These are phyloP conservation scores for Acanthiza pusilla DNA, from an alignment of 2,797 vertebrate genomes.

Conservation along the genomic window DNA sequence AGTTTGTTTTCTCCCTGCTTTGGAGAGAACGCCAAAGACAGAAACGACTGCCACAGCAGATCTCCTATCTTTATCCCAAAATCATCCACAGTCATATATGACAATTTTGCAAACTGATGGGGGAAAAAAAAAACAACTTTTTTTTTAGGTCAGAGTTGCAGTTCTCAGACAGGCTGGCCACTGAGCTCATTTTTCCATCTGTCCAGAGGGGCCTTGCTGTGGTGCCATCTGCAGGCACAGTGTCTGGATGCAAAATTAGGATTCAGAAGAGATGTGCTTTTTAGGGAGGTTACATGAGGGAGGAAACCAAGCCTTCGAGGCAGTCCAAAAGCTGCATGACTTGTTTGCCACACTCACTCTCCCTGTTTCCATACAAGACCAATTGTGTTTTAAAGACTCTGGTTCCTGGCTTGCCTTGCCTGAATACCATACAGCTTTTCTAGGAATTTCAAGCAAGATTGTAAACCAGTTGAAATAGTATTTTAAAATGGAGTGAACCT, in stretches of 20 bases:
- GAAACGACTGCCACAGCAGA: neutral
- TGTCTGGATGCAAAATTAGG: neutral
- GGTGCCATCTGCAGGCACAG: constrained; percentile 38
- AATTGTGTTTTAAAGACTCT: neutral
- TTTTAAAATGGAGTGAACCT: neutral
- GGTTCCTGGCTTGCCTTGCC: neutral
- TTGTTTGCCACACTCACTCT: neutral
- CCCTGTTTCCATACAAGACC: neutral
- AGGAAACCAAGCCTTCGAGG: neutral
- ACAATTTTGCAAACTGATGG: neutral
- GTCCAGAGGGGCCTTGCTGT: neutral
- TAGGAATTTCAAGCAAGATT: neutral
- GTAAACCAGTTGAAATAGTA: neutral
- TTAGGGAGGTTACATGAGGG: neutral
- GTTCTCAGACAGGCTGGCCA: neutral
- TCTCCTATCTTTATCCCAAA: neutral
- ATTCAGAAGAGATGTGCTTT: neutral
- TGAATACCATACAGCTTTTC: neutral
- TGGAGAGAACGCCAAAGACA: neutral
- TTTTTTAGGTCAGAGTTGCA: neutral
- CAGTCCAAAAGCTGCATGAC: neutral
- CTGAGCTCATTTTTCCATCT: neutral
- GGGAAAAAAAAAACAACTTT: fast-evolving
- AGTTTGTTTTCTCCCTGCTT: neutral
- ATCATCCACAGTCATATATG: neutral